Conservation (phyloP, 1,140 invertebrate species). For the Agraylea sexmaculata region DNA sequence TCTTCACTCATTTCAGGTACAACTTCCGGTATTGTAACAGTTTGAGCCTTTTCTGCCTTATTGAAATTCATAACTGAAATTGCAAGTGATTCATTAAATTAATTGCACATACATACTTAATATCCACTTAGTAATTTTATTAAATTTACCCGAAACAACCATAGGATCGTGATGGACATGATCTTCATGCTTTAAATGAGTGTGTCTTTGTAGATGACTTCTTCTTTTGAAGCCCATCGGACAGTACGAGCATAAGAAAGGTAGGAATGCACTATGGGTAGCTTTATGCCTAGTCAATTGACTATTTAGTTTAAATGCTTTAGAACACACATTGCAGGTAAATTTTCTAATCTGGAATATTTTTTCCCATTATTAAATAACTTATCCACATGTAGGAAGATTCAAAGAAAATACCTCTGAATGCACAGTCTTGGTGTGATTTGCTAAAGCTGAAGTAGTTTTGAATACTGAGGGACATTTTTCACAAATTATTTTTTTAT, state of each 20-base stretch:
- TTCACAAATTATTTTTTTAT: conserved; percentile 13
- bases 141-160: background rate
- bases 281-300: conserved; percentile 15
- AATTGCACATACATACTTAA: background rate
- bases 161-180: background rate
- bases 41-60: conserved; percentile 1
- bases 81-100: background rate
- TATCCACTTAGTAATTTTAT: background rate
- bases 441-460: conserved; percentile 7
- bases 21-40: background rate
- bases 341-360: conserved; percentile 16
- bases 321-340: conserved; percentile 14
- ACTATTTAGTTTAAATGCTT: conserved; percentile 15
- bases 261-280: conserved; percentile 6
- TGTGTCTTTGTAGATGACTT: conserved; percentile 12
- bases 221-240: conserved; percentile 14
- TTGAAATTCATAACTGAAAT: conserved; percentile 11
- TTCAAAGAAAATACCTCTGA: conserved; percentile 7
- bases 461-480: conserved; percentile 15
- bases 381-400: background rate
- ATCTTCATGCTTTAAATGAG: conserved; percentile 15
- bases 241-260: conserved; percentile 13
- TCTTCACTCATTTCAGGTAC: conserved; percentile 7
- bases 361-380: background rate
- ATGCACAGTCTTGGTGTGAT: conserved; percentile 11